Evolutionary conservation across 2,797 vertebrate species (phyloP).

Genomic region (Staurois parvus): DNA sequence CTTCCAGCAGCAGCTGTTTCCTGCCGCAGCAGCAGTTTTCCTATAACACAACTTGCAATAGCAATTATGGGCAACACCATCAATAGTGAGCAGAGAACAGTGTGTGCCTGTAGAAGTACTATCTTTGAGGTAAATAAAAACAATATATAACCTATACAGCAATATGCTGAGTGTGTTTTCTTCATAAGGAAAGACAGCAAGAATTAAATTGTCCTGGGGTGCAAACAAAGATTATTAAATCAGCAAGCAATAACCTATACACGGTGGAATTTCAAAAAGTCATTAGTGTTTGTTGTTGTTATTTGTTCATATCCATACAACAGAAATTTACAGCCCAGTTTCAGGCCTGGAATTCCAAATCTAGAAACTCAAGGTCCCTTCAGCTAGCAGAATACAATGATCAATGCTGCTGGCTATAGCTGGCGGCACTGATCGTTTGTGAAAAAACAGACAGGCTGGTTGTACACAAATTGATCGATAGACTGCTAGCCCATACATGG

Average conservation of each 20-base stretch:
- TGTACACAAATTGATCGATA: no score
- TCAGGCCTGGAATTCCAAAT: not conserved
- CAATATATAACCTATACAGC: slow-evolving; percentile 26
- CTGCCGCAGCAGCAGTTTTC: slow-evolving; percentile 57
- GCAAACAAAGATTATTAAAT: slow-evolving; percentile 21
- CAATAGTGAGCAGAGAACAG: slow-evolving; percentile 52
- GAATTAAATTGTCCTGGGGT: slow-evolving; percentile 19
- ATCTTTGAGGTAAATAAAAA: slow-evolving; percentile 44
- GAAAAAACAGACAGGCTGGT: no score
- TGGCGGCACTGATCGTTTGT: no score
- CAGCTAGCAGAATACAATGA: no score
- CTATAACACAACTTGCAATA: slow-evolving; percentile 56
- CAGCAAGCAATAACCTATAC: slow-evolving; percentile 5
- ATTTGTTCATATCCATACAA: not conserved
- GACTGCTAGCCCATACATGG: no score
- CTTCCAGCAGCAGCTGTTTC: slow-evolving; percentile 47
- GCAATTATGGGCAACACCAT: slow-evolving; percentile 57
- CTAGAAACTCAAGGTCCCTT: no score
- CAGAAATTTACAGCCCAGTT: not conserved
- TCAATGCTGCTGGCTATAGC: no score
- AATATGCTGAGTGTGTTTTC: slow-evolving; percentile 21
- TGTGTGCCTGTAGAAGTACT: slow-evolving; percentile 30
- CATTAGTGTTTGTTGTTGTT: not conserved
- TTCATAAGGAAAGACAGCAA: slow-evolving; percentile 6
- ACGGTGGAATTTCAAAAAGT: not conserved